Conservation (phyloP, 2,888 invertebrate species). For the Sphaerophoria rueppellii region DNA sequence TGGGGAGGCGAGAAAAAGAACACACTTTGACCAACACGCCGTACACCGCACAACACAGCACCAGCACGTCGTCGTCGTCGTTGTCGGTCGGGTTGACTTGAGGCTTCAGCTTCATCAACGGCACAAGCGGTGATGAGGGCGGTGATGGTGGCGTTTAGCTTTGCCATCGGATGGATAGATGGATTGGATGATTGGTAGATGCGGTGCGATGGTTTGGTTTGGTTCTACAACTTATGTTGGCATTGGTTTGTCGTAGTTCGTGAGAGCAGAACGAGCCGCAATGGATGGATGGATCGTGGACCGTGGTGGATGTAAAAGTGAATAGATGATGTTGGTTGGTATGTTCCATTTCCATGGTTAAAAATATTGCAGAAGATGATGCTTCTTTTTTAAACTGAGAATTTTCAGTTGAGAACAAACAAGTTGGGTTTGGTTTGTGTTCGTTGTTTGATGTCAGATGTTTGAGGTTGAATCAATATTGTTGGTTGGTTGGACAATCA, state of each 20-base stretch:
- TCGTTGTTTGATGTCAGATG: conserved; percentile 13
- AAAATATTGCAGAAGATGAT: conserved; percentile 5
- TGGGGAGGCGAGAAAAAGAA: conserved; percentile 74
- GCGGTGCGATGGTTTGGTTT: conserved; percentile 54
- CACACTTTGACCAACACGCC: conserved; percentile 65
- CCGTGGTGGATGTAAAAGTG: conserved; percentile 12
- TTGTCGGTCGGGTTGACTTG: no score
- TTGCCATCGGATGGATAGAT: not conserved
- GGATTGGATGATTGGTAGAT: conserved; percentile 57
- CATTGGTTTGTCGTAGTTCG: not conserved
- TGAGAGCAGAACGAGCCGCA: conserved; percentile 28
- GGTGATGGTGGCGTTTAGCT: not conserved
- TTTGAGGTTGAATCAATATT: conserved; percentile 18
- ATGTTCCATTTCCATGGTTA: conserved; percentile 22
- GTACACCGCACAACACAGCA: not conserved
- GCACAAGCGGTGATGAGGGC: not conserved
- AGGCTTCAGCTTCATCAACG: not conserved
- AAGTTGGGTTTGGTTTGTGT: conserved; percentile 44
- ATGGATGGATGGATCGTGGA: conserved; percentile 26
- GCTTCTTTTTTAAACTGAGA: conserved; percentile 42
- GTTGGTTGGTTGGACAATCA: conserved; percentile 22
- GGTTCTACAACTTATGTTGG: conserved; percentile 27
- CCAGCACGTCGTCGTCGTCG: not conserved
- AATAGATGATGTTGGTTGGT: conserved; percentile 18
- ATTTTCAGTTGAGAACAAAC: conserved; percentile 7